phyloP scores from a whole-genome alignment of 2,113 vertebrate genomes.

The Podilymbus podiceps region DNA sequence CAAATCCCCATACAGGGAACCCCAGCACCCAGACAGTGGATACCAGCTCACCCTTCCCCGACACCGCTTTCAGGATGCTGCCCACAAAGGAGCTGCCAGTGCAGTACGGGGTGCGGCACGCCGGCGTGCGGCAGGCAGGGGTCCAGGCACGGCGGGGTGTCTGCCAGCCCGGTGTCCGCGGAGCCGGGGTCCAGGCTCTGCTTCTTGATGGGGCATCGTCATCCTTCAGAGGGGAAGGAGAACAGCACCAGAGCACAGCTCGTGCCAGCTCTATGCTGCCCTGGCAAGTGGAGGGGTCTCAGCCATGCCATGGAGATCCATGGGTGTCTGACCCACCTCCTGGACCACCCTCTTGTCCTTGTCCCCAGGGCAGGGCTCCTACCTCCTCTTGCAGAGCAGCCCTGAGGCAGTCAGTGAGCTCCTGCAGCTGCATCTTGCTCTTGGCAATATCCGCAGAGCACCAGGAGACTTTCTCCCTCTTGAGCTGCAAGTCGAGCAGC shows the following conservation, averaged over 20 bases:
- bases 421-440: slow-evolving; percentile 26
- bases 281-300: rapidly evolving
- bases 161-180: not conserved
- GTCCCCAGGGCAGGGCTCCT: not conserved
- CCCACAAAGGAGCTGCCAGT: not conserved
- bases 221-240: slow-evolving; percentile 18
- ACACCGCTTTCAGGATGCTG: not conserved
- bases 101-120: rapidly evolving
- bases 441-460: not conserved
- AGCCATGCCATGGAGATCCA: rapidly evolving
- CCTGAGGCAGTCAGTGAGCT: not conserved
- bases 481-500: slow-evolving; percentile 1
- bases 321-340: rapidly evolving
- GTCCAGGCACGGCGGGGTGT: not conserved
- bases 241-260: rapidly evolving
- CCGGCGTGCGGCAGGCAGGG: not conserved
- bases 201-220: not conserved
- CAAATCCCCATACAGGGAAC: too few species aligned
- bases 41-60: slow-evolving; percentile 58
- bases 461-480: slow-evolving; percentile 51
- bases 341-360: rapidly evolving
- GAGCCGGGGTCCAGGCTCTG: not conserved
- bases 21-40: not conserved
- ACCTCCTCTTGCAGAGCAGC: slow-evolving; percentile 40
- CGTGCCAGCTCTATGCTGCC: not conserved